phyloP scores from a whole-genome alignment of 2,113 vertebrate species.

The Paralichthys olivaceus region DNA sequence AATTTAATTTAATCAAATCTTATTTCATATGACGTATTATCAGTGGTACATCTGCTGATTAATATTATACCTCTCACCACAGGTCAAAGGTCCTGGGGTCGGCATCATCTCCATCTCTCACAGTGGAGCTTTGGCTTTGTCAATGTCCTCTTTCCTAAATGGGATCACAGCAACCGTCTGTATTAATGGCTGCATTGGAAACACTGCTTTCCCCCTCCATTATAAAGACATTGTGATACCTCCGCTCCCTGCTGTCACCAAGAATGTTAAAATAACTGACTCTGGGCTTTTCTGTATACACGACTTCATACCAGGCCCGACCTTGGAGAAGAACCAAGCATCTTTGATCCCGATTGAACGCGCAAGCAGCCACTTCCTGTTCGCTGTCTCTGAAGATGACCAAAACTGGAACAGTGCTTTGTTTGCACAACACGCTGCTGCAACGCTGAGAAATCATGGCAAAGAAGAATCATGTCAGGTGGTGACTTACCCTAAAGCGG shows the following conservation, averaged over 20 bases:
- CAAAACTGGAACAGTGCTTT: conserved; percentile 89
- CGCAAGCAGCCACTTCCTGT: conserved; percentile 85
- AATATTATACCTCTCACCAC: conserved; percentile 3
- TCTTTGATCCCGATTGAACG: conserved; percentile 88
- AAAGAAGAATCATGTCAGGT: conserved; percentile 84
- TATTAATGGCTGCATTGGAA: conserved; percentile 86
- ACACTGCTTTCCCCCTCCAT: conserved; percentile 78
- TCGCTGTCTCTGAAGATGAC: conserved; percentile 88
- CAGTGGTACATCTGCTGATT: background rate
- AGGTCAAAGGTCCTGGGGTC: conserved; percentile 84
- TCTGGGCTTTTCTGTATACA: conserved; percentile 81
- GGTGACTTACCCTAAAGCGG: conserved; percentile 86
- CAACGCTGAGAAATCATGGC: conserved; percentile 80
- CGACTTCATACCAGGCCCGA: conserved; percentile 77
- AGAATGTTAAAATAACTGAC: conserved; percentile 62
- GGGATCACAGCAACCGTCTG: conserved; percentile 85
- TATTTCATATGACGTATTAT: background rate
- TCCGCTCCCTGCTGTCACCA: conserved; percentile 32
- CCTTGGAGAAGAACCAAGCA: conserved; percentile 66
- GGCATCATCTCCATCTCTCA: conserved; percentile 90
- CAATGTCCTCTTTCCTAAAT: conserved; percentile 88
- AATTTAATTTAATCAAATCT: background rate
- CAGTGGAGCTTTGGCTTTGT: conserved; percentile 87
- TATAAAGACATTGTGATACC: conserved; percentile 81
- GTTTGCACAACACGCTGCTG: conserved; percentile 81